Evolutionary conservation across 92 coral and sea anemone species (phyloP), one percentile per base, ranked within the genome.

Genomic region (Palythoa heliodiscus): DNA sequence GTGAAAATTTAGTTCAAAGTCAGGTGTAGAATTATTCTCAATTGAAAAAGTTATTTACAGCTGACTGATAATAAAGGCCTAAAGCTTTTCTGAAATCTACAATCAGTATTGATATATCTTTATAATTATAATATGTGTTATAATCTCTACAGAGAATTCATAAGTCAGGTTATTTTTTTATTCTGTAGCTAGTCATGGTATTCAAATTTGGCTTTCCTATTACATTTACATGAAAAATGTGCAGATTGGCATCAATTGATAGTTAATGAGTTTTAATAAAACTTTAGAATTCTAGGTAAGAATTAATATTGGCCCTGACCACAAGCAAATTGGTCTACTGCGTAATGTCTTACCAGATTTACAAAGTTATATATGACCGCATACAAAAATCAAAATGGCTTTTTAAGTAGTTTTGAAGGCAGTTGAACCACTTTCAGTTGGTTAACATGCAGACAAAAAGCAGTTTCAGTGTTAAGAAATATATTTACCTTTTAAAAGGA

Each of bases 51-150:
- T 80, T 5, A 10, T 66, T 66, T 47, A 48, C 57, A 48, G 74
- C 64, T 80, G 40, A 80, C 73, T 80, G 84, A 37, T 22, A 80
- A 43, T 3, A 64, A 52, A 40, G 47, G 64, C 15, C 48, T 43
- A 43, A 43, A 43, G 50, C 50, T 43, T 43, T 43, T 5, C 9
- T 5, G 50, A 43, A 43, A 7, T 43, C 7, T 8, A 43, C 7
- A 43, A 43, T 43, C 6, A 43, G 50, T 43, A 43, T 43, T 43
- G 50, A 43, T 8, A 43, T 43, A 5, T 43, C 9, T 43, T 29
- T 29, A 29, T 29, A 29, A 29, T 29, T 43, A 1, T 43, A 3
- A 43, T 43, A 43, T 43, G 50, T 43, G 9, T 43, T 43, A 43
- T 43, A 43, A 8, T 29, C 35, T 29, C 9, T 43, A 43, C 6